Percentiles rank a stretch among this genome's conserved stretches.
Conservation (phyloP, 30 jellyfish, hydroid and myxozoan genomes). For the Pelagia noctiluca region DNA sequence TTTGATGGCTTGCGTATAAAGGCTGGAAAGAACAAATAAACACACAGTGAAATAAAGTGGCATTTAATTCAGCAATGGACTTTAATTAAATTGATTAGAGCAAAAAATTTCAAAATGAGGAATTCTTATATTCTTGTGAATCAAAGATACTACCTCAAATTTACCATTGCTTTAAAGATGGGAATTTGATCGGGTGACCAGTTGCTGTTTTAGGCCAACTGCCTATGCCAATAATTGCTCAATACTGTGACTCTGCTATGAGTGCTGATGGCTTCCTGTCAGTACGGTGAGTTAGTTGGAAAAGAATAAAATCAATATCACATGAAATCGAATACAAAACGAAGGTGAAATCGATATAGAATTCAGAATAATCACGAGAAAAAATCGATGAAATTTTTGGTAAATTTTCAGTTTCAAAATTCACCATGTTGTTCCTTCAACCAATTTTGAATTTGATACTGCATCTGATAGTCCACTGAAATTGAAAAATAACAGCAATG, state of each 20-base stretch:
- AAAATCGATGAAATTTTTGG: conserved; percentile 11
- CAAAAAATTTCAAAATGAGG: too few relatives aligned
- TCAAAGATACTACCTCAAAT: conserved; percentile 51
- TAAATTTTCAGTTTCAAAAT: too few relatives aligned
- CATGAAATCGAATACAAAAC: conserved; percentile 18
- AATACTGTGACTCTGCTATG: conserved; percentile 59
- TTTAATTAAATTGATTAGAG: conserved; percentile 13
- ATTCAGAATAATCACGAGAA: background rate
- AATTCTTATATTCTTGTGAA: conserved; percentile 29
- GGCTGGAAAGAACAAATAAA: conserved; percentile 28
- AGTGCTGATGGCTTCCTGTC: conserved; percentile 36
- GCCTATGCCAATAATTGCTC: conserved; percentile 45
- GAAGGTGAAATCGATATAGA: conserved; percentile 38
- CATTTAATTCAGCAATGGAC: background rate
- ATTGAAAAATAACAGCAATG: too few relatives aligned
- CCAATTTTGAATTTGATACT: too few relatives aligned
- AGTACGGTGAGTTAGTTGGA: conserved; percentile 58
- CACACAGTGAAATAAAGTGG: background rate
- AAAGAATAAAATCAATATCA: conserved; percentile 52
- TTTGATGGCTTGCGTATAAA: conserved; percentile 78
- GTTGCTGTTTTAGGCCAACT: conserved; percentile 33
- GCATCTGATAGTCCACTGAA: too few relatives aligned
- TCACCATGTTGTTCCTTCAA: too few relatives aligned
- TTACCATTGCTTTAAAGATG: conserved; percentile 37
- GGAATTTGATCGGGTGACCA: conserved; percentile 30